Evolutionary conservation across 2,797 vertebrate genomes (phyloP).

Genomic region (Dipus sagitta): DNA sequence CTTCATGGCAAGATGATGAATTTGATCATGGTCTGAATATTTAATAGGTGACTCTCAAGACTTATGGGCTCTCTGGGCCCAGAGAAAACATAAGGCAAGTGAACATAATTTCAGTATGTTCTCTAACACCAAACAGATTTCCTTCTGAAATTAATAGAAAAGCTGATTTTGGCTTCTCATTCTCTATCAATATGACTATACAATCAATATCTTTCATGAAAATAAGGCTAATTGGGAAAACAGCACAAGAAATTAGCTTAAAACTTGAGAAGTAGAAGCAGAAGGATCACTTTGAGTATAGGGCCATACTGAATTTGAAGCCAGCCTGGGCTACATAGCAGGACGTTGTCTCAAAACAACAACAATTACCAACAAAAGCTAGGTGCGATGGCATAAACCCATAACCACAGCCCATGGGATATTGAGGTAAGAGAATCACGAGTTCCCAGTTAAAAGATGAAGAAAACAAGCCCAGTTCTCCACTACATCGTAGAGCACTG

Average conservation of each 20-base stretch:
- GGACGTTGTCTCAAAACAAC: not conserved
- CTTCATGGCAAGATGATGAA: not conserved
- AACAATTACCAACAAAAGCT: not conserved
- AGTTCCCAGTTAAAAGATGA: conserved; percentile 37
- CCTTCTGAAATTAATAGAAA: not conserved
- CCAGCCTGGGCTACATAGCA: not conserved
- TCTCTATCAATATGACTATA: not conserved
- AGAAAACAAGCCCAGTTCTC: not conserved
- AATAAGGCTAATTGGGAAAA: conserved; percentile 16
- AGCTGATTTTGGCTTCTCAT: not conserved
- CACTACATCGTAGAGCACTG: not conserved
- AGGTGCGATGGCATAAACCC: not conserved
- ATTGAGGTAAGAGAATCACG: not conserved
- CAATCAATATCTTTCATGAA: not conserved
- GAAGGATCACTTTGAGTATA: not conserved
- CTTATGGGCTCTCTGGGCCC: not conserved
- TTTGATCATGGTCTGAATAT: not conserved
- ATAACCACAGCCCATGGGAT: not conserved
- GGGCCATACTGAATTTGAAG: not conserved
- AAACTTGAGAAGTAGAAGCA: not conserved
- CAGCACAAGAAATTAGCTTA: not conserved
- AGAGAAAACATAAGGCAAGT: not conserved
- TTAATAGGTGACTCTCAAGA: not conserved
- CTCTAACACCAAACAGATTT: not conserved
- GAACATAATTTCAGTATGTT: not conserved